Conservation (phyloP, 2,888 invertebrate genomes). For the Diloba caeruleocephala region DNA sequence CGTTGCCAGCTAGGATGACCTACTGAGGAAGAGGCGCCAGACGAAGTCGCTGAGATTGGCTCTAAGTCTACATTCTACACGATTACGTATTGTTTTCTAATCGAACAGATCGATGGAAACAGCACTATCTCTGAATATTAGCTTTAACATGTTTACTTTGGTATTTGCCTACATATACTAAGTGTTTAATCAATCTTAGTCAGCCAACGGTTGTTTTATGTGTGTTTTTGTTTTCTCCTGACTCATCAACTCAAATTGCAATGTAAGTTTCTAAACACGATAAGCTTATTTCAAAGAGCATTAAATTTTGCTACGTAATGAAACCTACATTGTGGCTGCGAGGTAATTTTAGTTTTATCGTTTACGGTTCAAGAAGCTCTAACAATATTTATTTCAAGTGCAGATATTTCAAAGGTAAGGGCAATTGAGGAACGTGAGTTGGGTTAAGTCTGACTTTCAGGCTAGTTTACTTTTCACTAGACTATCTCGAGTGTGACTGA, state of each 20-base stretch:
- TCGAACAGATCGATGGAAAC: background rate
- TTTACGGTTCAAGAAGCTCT: conserved; percentile 23
- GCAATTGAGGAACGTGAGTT: conserved; percentile 27
- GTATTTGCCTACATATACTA: background rate
- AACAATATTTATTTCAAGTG: conserved; percentile 19
- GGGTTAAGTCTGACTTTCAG: conserved; percentile 33
- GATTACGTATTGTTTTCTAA: conserved; percentile 16
- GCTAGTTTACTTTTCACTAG: conserved; percentile 35
- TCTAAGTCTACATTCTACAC: conserved; percentile 15
- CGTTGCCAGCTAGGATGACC: conserved; percentile 32
- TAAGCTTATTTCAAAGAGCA: conserved; percentile 7
- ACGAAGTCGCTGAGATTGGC: conserved; percentile 26
- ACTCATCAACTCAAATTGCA: conserved; percentile 16
- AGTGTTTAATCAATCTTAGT: conserved; percentile 23
- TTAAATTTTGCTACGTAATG: conserved; percentile 2
- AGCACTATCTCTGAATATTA: no score
- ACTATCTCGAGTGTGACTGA: conserved; percentile 24
- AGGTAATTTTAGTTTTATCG: conserved; percentile 4
- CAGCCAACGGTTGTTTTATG: conserved; percentile 18
- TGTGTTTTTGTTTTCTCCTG: conserved; percentile 26
- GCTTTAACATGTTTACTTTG: background rate
- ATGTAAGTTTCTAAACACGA: conserved; percentile 8
- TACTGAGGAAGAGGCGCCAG: conserved; percentile 34
- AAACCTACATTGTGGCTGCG: conserved; percentile 2
- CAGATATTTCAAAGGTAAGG: conserved; percentile 24